Conservation (phyloP, 1,140 invertebrate genomes). For the Anastatus disparis region DNA sequence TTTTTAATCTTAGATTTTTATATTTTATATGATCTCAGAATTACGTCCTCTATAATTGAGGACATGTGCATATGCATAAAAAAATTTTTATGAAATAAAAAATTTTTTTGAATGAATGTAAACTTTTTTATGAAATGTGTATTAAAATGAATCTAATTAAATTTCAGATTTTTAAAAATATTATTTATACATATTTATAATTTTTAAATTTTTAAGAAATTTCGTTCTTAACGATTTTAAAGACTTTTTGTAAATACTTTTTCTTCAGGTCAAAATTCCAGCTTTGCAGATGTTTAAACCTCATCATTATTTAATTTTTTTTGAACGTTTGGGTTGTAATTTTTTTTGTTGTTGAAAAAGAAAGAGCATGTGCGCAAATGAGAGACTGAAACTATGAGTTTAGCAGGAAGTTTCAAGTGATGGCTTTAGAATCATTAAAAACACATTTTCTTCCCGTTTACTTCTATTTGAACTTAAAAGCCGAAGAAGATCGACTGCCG, state of each 20-base stretch:
- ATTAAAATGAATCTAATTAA: no score
- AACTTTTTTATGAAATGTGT: no score
- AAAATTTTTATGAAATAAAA: no score
- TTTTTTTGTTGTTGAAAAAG: not conserved
- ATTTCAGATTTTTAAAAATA: no score
- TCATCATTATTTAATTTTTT: conserved; percentile 14
- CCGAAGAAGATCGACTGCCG: conserved; percentile 13
- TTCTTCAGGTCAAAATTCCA: not conserved
- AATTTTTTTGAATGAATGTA: no score
- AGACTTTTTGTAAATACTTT: no score
- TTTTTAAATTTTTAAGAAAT: not conserved
- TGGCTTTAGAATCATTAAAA: conserved; percentile 52
- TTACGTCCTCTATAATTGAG: no score
- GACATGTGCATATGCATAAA: no score
- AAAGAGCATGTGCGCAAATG: conserved; percentile 13
- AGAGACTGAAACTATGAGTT: not conserved
- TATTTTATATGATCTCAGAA: no score
- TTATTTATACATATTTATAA: not conserved
- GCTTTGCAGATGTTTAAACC: conserved; percentile 12
- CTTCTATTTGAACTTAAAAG: conserved; percentile 19
- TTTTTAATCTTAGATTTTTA: no score
- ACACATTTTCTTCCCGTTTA: conserved; percentile 45
- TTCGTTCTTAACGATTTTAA: no score
- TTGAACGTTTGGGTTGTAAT: not conserved
- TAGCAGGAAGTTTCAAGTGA: conserved; percentile 43